These are phyloP conservation scores for Thinocorus orbignyianus DNA, from an alignment of 2,113 vertebrate genomes.

Conservation along the genomic window DNA sequence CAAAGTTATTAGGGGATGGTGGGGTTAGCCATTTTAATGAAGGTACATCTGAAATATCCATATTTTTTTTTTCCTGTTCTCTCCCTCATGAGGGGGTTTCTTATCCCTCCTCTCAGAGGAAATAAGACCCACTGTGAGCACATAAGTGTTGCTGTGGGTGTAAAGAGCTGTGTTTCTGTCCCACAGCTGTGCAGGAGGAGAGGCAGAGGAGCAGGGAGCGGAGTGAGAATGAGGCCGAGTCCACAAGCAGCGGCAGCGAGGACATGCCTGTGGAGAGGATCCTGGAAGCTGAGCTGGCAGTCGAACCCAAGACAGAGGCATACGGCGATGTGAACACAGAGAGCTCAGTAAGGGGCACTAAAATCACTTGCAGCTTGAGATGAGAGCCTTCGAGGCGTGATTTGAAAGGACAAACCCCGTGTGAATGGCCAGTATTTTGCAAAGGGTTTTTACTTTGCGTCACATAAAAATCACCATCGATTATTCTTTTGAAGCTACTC, in stretches of 20 bases:
- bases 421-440: not conserved
- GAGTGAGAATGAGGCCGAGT: conserved; percentile 85
- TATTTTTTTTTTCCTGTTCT: not conserved
- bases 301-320: conserved; percentile 91
- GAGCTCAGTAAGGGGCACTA: conserved; percentile 81
- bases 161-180: not conserved
- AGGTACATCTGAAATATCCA: not conserved
- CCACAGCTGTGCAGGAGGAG: conserved; percentile 92
- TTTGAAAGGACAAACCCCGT: not conserved
- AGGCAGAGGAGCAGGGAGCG: conserved; percentile 91
- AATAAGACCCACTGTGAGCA: not conserved
- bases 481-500: not conserved
- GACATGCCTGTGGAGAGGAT: conserved; percentile 97
- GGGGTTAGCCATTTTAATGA: not conserved
- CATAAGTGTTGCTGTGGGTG: not conserved
- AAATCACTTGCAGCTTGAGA: not conserved
- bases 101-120: not conserved
- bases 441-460: not conserved
- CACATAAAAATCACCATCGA: not conserved
- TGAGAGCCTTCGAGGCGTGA: not conserved
- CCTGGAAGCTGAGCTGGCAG: conserved; percentile 91
- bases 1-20: not conserved
- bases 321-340: conserved; percentile 81
- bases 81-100: not conserved
- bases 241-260: conserved; percentile 80